phyloP scores from a whole-genome alignment of 1,140 invertebrate species.

The Lordiphosa mommai region DNA sequence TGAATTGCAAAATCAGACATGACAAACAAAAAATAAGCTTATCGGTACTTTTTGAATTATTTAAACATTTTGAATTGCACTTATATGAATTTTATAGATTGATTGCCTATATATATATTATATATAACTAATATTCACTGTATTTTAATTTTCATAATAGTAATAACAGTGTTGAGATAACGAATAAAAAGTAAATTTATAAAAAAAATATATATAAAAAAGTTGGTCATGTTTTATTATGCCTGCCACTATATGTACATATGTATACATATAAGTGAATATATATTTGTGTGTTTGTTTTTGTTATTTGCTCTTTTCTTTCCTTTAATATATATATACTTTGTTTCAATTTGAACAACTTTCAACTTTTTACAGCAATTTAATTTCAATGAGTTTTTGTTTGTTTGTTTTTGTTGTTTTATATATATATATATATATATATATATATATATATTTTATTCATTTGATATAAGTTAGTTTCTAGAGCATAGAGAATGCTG shows the following conservation, averaged over 20 bases:
- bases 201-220: no score
- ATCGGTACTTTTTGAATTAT: no score
- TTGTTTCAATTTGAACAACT: conserved; percentile 59
- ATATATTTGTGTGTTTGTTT: conserved; percentile 15
- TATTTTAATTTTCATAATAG: no score
- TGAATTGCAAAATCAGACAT: no score
- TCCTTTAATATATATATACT: conserved; percentile 3
- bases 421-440: conserved; percentile 28
- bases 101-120: no score
- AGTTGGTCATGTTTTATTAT: no score
- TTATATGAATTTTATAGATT: no score
- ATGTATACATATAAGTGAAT: not conserved
- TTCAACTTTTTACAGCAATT: conserved; percentile 69
- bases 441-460: conserved; percentile 17
- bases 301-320: conserved; percentile 4
- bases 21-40: no score
- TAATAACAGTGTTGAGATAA: no score
- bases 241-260: not conserved
- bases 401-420: conserved; percentile 36
- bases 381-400: conserved; percentile 52
- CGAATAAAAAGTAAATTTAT: no score
- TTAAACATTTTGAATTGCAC: no score
- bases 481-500: conserved; percentile 6
- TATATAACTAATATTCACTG: no score
- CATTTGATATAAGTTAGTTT: not conserved